Base-by-base conservation (phyloP, 2,113 vertebrate genomes). In the Labeo catla region DNA sequence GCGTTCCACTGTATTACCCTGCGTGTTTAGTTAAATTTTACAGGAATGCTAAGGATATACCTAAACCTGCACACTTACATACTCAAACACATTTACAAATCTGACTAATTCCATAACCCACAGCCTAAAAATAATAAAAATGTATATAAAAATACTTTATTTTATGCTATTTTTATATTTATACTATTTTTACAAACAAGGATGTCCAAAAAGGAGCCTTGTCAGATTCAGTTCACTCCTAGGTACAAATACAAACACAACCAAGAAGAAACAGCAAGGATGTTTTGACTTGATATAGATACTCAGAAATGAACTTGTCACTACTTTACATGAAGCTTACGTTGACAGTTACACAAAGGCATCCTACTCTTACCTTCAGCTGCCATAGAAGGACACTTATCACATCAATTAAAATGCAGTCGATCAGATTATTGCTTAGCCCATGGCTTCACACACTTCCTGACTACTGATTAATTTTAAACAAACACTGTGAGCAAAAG, bases 381-480 rank as follows among this genome's bases (percentile, higher is more conserved):
- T 74, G 43, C 9, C 72, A 28, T 49, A 23, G 2, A 49, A 73
- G 1, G 8, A 8, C 2, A 50, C 39, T 36, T n/a, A 45, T 47
- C 8, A 19, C 39, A 73, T 45, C 39, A 21, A 43, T 13, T 72
- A 13, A 72, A 13, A 21, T 39, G 5, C 10, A 21, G 68, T 72
- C 7, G 7, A 72, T 45, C 39, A 73, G 16, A 45, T 28, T 49
- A 23, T 45, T 23, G 45, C 45, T 74, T 23, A 23, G 21, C 70
- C 36, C 39, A 19, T 45, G 43, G 43, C 72, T 23, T 47, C 72
- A n/a, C 45, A 70, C 66, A 15, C 73, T 50, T 76, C 73, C 73
- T 50, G 43, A 74, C 72, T 74, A 73, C 68, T 73, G 70, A 45
- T 74, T 23, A 23, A 74, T 74, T 12, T 74, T 74, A 12, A 74